Evolutionary conservation across 1,140 invertebrate species (phyloP).

Genomic region (Babylonia areolata): DNA sequence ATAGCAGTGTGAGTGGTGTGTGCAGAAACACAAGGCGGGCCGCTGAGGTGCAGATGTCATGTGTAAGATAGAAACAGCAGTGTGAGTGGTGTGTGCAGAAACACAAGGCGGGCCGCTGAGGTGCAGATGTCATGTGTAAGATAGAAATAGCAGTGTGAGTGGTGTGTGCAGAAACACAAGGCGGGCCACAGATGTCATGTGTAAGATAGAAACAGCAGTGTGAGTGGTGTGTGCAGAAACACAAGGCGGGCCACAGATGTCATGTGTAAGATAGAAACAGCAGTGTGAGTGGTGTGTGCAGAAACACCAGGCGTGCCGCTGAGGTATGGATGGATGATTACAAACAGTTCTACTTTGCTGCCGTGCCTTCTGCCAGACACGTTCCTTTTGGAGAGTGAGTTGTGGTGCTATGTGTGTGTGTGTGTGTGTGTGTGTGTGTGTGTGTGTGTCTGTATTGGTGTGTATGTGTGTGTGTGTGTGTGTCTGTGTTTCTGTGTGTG

Average conservation of each 20-base stretch:
- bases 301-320: conserved; percentile 84
- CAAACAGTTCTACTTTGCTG: conserved; percentile 74
- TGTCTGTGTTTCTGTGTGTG: neutral
- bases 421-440: neutral
- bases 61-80: too few relatives aligned
- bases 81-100: too few relatives aligned
- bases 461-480: neutral
- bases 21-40: too few relatives aligned
- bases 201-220: too few relatives aligned
- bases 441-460: neutral
- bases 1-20: too few relatives aligned
- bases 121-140: conserved; percentile 87
- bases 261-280: neutral
- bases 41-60: too few relatives aligned
- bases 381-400: conserved; percentile 78
- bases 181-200: too few relatives aligned
- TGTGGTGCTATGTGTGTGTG: neutral
- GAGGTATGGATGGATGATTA: conserved; percentile 89
- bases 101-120: conserved; percentile 64
- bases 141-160: too few relatives aligned
- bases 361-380: conserved; percentile 78
- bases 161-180: too few relatives aligned
- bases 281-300: too few relatives aligned
- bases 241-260: too few relatives aligned
- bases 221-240: too few relatives aligned